Evolutionary conservation across 2,113 vertebrate species (phyloP), one percentile per base, ranked within the genome.

Genomic region (Gopherus evgoodei): DNA sequence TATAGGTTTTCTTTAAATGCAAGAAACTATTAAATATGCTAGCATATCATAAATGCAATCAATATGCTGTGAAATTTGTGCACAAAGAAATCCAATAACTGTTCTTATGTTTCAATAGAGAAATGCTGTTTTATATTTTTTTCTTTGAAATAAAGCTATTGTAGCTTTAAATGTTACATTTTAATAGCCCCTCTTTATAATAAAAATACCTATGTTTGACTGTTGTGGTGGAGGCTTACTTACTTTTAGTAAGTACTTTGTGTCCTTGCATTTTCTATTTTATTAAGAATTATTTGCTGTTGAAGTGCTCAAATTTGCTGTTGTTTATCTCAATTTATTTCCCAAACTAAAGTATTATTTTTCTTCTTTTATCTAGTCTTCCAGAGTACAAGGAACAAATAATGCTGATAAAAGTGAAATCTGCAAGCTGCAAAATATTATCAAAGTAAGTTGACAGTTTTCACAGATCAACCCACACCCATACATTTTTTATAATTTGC

Each of bases 351-450:
- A 88, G 4, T 90, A 11, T 92, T 59, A 52, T 96, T 94, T 69
- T 96, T 56, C 57, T 96, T 96, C 83, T 95, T 65, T 94, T 57
- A 65, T 96, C 88, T 92, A 99, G 99, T 98, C 98, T 83, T 98
- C 98, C 22, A 98, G 99, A 96, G 75, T 89, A 22, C 97, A 98
- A 96, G 98, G 98, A 96, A 72, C 95, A 82, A 97, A 97, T 31
- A 98, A 96, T 53, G 97, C 98, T 13, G 99, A 99, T 91, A 98
- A 99, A 96, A 98, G 96, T 83, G 99, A 99, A 93, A 98, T 99
- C 91, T 98, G 98, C 75, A 99, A 98, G 91, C 98, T 99, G 49
- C 99, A 99, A 95, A 99, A 98, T 97, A 98, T 97, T 84, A 98
- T 99, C 84, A 99, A 99, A 98, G 99, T 99, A 97, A 98, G 90